These are phyloP conservation scores for Myripristis murdjan DNA, from an alignment of 2,797 vertebrate genomes.

Conservation along the genomic window DNA sequence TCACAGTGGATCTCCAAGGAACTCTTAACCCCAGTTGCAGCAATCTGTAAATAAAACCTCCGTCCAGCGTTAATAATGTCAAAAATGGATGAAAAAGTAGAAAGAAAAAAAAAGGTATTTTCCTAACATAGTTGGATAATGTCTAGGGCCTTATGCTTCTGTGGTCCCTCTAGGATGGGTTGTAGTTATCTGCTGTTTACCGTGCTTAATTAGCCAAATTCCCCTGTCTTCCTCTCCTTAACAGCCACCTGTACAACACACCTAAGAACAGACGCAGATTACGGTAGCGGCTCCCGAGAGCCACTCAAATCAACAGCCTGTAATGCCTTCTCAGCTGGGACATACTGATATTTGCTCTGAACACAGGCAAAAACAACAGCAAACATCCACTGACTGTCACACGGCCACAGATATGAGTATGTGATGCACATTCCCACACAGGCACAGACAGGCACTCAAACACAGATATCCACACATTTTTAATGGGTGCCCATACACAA, in stretches of 20 bases:
- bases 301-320: constrained; percentile 75
- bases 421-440: constrained; percentile 19
- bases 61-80: constrained; percentile 29
- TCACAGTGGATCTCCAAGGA: constrained; percentile 53
- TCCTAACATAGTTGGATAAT: constrained; percentile 30
- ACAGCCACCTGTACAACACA: constrained; percentile 83
- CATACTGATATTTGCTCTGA: constrained; percentile 76
- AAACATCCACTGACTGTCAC: constrained; percentile 71
- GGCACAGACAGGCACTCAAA: constrained; percentile 29
- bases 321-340: constrained; percentile 81
- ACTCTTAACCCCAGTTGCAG: constrained; percentile 40
- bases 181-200: constrained; percentile 81
- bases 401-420: constrained; percentile 32
- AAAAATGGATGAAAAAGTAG: constrained; percentile 21
- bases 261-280: constrained; percentile 82
- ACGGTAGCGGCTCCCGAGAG: constrained; percentile 65
- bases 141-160: constrained; percentile 62
- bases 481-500: constrained; percentile 1
- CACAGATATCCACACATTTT: constrained; percentile 7
- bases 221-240: constrained; percentile 66
- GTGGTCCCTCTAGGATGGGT: constrained; percentile 71
- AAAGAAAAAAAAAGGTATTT: constrained; percentile 24
- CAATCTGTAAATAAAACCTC: constrained; percentile 60
- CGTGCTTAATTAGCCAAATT: constrained; percentile 86
- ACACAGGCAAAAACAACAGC: constrained; percentile 72